phyloP scores from a whole-genome alignment of 2,888 invertebrate genomes.

The Eurois occulta region DNA sequence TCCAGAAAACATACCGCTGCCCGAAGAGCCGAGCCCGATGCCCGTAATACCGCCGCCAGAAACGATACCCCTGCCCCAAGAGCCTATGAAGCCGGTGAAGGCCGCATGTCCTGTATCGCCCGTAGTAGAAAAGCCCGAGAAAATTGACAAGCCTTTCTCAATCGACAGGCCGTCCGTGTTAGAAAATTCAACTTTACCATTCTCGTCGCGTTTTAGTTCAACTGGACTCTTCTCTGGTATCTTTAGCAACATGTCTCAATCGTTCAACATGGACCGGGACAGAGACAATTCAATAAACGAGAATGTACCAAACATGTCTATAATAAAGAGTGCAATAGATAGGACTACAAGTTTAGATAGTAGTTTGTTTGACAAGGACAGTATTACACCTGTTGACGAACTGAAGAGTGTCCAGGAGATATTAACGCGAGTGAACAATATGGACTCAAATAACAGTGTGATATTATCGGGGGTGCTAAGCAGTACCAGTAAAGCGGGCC shows the following conservation, averaged over 20 bases:
- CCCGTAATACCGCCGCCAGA: conserved; percentile 80
- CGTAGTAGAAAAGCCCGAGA: conserved; percentile 61
- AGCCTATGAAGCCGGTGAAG: conserved; percentile 76
- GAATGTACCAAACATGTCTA: conserved; percentile 86
- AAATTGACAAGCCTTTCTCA: conserved; percentile 68
- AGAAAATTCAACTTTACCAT: conserved; percentile 79
- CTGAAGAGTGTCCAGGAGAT: conserved; percentile 88
- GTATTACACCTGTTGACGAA: conserved; percentile 84
- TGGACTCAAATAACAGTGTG: conserved; percentile 89
- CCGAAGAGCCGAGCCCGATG: conserved; percentile 82
- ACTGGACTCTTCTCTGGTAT: conserved; percentile 87
- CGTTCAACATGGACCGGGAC: conserved; percentile 77
- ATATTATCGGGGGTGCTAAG: conserved; percentile 87
- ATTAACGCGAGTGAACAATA: conserved; percentile 88
- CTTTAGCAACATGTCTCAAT: conserved; percentile 84
- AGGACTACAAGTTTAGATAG: conserved; percentile 87
- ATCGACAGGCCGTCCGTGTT: conserved; percentile 78
- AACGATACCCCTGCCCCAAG: conserved; percentile 84
- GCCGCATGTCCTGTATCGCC: conserved; percentile 66
- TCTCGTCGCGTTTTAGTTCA: conserved; percentile 84
- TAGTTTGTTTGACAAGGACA: conserved; percentile 85
- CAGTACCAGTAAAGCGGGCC: conserved; percentile 75
- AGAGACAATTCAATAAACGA: conserved; percentile 81
- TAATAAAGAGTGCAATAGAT: conserved; percentile 89
- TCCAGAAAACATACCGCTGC: conserved; percentile 84